Evolutionary conservation across 2,113 vertebrate species (phyloP), one percentile per base, ranked within the genome.

Genomic region (Zingel zingel): DNA sequence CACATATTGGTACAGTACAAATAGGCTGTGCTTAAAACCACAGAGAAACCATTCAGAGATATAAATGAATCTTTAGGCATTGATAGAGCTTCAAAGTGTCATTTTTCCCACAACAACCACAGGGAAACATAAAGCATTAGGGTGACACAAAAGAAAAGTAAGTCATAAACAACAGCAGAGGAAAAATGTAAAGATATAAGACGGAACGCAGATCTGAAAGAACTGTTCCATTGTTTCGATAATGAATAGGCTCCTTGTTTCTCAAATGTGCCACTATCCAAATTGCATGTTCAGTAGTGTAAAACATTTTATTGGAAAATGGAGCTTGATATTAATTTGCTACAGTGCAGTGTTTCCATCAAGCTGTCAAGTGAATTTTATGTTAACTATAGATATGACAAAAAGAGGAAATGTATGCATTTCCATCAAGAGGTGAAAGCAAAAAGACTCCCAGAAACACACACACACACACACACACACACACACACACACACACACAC

Each of bases 321-420:
- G 1, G 74, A 69, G 61, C 36, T 65, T 81, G 58, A 83, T 78
- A 83, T 86, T 76, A 62, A 45, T 83, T 69, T 67, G 6, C 48
- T 71, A 69, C 15, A 69, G 43, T 25, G 25, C 45, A 43, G 33
- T 56, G n/a, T 64, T 79, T 54, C 36, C 33, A 75, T 79, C 23
- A 70, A 79, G 23, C 39, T 65, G 51, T 74, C 54, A 81, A 65
- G 64, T 67, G 50, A 45, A 75, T 61, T 68, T 79, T 47, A 77
- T 84, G 56, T 30, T 65, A 79, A 82, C 21, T 63, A 67, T 18
- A n/a, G 25, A 66, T 64, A 14, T 47, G 27, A 48, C 33, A 54
- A 13, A 58, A 59, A 72, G 72, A 43, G 2, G 58, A 63, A 54
- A 56, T 19, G 21, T 36, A 54, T 19, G 16, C 13, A 63, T 77